phyloP scores from a whole-genome alignment of 2,797 vertebrate genomes.

The Acanthopagrus latus region DNA sequence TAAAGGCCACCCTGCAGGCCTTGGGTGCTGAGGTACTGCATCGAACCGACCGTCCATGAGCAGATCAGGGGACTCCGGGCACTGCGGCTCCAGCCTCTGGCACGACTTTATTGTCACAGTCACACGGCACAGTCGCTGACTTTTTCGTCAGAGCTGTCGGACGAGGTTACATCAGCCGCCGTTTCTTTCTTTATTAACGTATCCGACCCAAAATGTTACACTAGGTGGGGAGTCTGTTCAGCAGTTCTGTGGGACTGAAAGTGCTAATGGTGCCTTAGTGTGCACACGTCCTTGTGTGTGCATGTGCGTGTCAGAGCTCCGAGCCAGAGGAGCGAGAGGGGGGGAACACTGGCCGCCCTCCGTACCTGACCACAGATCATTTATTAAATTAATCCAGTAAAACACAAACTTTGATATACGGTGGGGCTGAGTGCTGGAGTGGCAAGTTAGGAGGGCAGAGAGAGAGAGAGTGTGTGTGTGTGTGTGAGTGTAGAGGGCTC shows the following conservation, averaged over 20 bases:
- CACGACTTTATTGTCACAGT: slow-evolving; percentile 84
- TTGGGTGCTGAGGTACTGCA: slow-evolving; percentile 81
- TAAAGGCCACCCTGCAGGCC: slow-evolving; percentile 93
- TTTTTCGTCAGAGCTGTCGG: slow-evolving; percentile 85
- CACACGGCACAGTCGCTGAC: slow-evolving; percentile 69
- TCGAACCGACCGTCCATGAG: slow-evolving; percentile 59
- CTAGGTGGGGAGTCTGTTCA: slow-evolving; percentile 52
- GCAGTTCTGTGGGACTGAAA: slow-evolving; percentile 36
- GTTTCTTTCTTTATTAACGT: slow-evolving; percentile 67
- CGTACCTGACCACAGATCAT: slow-evolving; percentile 63
- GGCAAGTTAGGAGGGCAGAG: slow-evolving; percentile 47
- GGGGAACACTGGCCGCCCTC: slow-evolving; percentile 41
- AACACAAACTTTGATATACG: slow-evolving; percentile 78
- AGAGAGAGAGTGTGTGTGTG: slow-evolving; percentile 20
- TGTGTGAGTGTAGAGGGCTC: slow-evolving; percentile 22
- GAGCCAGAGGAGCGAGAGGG: slow-evolving; percentile 10
- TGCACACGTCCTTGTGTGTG: slow-evolving; percentile 7
- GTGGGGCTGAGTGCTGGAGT: slow-evolving; percentile 65
- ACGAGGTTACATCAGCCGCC: slow-evolving; percentile 86
- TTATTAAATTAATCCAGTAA: slow-evolving; percentile 77
- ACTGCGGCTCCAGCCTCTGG: slow-evolving; percentile 78
- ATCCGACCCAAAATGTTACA: slow-evolving; percentile 51
- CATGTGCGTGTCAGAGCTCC: slow-evolving; percentile 2
- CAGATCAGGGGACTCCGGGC: slow-evolving; percentile 58
- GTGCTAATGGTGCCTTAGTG: slow-evolving; percentile 16